phyloP scores from a whole-genome alignment of 2,113 vertebrate species.

The Ranitomeya imitator region DNA sequence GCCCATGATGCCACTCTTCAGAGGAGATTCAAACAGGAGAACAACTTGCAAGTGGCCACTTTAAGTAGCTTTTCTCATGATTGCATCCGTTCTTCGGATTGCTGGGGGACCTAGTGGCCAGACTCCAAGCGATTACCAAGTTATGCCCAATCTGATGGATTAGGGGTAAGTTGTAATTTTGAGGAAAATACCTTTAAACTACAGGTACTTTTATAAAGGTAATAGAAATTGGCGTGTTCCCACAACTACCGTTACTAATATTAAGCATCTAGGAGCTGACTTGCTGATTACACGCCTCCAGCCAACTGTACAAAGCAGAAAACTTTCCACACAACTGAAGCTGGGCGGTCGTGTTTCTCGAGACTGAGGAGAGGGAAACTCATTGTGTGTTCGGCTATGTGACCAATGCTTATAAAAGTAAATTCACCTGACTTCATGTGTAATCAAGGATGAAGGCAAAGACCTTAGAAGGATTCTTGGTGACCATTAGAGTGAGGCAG shows the following conservation, averaged over 20 bases:
- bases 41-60: too few species aligned
- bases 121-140: too few species aligned
- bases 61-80: too few species aligned
- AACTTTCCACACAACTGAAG: conserved; percentile 37
- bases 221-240: neutral
- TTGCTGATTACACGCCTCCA: conserved; percentile 6
- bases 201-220: neutral
- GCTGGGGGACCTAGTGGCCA: too few species aligned
- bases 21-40: too few species aligned
- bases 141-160: too few species aligned
- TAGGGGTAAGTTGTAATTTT: too few species aligned
- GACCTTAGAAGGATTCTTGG: conserved; percentile 40
- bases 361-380: conserved; percentile 20
- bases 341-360: neutral
- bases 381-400: neutral
- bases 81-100: too few species aligned
- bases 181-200: neutral
- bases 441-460: neutral
- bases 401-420: neutral
- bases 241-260: neutral
- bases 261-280: neutral
- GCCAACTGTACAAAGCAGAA: conserved; percentile 22
- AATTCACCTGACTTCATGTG: conserved; percentile 15
- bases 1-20: too few species aligned
- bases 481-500: conserved; percentile 19